Percentiles rank a stretch among this genome's conserved stretches.
Evolutionary conservation across 2,113 vertebrate genomes (phyloP).

Genomic region (Marmota flaviventris): DNA sequence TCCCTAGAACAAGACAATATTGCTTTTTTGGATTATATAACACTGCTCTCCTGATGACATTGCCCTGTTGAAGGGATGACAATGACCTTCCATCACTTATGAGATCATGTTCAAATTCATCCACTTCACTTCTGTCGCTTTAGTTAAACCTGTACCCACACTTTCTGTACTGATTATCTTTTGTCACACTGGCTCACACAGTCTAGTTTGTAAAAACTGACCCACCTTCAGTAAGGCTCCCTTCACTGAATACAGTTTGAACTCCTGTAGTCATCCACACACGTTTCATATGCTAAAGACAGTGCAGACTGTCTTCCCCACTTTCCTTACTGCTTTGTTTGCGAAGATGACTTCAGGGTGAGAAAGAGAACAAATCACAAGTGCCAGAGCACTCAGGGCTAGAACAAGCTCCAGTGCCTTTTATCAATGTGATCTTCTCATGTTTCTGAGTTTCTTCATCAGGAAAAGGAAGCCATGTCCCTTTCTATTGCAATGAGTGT

Average conservation of each 20-base stretch:
- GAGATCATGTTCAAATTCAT: not conserved
- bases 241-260: not conserved
- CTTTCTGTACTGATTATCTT: not conserved
- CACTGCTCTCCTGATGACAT: not conserved
- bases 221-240: not conserved
- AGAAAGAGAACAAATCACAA: not conserved
- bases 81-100: not conserved
- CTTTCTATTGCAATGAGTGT: not conserved
- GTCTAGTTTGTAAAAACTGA: not conserved
- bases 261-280: not conserved
- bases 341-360: not conserved
- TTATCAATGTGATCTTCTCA: not conserved
- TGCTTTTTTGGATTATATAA: slow-evolving; percentile 12
- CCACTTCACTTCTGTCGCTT: not conserved
- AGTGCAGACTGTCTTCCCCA: not conserved
- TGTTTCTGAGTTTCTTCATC: not conserved
- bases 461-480: not conserved
- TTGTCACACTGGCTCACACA: not conserved
- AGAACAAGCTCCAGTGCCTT: not conserved
- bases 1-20: slow-evolving; percentile 14
- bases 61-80: not conserved
- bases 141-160: not conserved
- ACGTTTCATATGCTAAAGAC: not conserved
- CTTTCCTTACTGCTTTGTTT: not conserved
- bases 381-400: not conserved